These are phyloP conservation scores for Climacteris rufus DNA, from an alignment of 2,113 vertebrate species.

Conservation along the genomic window DNA sequence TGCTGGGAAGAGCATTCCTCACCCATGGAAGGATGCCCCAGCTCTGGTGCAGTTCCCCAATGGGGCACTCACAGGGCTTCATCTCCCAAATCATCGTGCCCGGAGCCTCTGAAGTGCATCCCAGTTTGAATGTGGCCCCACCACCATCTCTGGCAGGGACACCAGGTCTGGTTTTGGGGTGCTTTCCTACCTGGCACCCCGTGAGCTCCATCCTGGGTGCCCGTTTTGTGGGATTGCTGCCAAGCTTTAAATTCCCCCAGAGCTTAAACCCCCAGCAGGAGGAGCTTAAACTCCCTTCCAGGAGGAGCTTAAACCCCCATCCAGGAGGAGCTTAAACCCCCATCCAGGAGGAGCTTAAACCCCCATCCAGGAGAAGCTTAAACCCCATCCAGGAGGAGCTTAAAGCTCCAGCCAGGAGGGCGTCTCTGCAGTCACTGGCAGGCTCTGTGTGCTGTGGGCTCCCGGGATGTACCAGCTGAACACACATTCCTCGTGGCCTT, in stretches of 20 bases:
- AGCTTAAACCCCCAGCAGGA: accelerated
- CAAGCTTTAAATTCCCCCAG: neutral
- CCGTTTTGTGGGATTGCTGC: neutral
- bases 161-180: neutral
- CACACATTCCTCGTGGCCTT: accelerated
- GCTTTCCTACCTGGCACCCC: neutral
- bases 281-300: too few species aligned
- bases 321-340: neutral
- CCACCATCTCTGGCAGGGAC: neutral
- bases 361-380: accelerated
- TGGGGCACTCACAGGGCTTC: accelerated
- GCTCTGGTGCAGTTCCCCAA: neutral
- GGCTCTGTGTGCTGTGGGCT: neutral
- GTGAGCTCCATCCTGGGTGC: accelerated
- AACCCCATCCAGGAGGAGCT: too few species aligned
- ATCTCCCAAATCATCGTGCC: accelerated
- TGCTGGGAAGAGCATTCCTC: neutral
- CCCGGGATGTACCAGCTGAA: neutral
- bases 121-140: accelerated
- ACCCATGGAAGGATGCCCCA: neutral
- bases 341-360: accelerated
- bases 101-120: neutral
- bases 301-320: accelerated
- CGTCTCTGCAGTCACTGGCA: neutral
- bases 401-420: accelerated